phyloP scores from a whole-genome alignment of 1,140 invertebrate genomes.

The Trichonephila clavipes region DNA sequence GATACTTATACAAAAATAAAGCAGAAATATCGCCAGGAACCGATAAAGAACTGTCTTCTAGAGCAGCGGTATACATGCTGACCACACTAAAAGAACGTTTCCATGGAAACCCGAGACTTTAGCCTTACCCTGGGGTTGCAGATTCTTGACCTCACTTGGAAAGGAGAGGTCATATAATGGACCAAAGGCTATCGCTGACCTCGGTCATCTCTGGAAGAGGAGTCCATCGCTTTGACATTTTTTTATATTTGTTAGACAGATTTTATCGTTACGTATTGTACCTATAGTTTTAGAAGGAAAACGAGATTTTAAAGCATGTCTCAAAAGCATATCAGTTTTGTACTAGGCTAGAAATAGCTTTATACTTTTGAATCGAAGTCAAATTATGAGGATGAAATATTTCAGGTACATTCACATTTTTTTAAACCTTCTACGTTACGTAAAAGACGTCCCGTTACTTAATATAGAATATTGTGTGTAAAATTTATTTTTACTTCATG shows the following conservation, averaged over 20 bases:
- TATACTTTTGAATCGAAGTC: no score
- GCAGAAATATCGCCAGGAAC: neutral
- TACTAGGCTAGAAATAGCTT: no score
- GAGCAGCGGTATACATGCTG: constrained; percentile 25
- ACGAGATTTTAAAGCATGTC: no score
- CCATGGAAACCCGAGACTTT: constrained; percentile 47
- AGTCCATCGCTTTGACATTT: neutral
- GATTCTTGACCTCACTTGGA: constrained; percentile 56
- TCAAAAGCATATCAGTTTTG: no score
- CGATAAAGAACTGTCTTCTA: neutral
- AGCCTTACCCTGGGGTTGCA: constrained; percentile 18
- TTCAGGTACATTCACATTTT: no score
- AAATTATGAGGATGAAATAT: no score
- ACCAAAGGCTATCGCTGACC: constrained; percentile 61
- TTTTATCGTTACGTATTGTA: neutral
- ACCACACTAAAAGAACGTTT: constrained; percentile 57
- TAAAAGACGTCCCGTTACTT: no score
- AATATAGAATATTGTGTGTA: no score
- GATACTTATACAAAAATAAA: neutral
- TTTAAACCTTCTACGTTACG: no score
- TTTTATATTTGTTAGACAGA: neutral
- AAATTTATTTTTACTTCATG: no score
- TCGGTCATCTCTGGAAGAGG: neutral
- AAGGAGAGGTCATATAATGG: constrained; percentile 32
- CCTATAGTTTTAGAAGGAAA: no score